phyloP scores from a whole-genome alignment of 2,113 vertebrate species.

The Meriones unguiculatus region DNA sequence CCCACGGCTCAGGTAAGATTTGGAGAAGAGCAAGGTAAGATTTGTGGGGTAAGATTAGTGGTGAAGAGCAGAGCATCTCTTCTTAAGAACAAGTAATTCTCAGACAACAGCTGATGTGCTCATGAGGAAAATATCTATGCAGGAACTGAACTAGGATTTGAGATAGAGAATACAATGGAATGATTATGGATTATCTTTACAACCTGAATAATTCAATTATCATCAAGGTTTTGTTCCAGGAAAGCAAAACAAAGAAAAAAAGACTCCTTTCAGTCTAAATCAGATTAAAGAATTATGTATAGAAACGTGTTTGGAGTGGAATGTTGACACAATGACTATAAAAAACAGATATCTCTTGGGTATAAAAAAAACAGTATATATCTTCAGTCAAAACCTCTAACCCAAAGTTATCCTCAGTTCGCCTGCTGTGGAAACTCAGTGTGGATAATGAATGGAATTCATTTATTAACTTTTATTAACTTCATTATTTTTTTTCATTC shows the following conservation, averaged over 20 bases:
- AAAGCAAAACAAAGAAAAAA: slow-evolving; percentile 35
- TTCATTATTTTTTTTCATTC: not conserved
- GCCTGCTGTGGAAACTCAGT: not conserved
- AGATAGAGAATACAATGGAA: not conserved
- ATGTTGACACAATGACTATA: not conserved
- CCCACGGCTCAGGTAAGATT: no score
- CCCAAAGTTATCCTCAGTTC: not conserved
- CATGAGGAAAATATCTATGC: not conserved
- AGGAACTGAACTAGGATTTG: not conserved
- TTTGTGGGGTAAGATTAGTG: not conserved
- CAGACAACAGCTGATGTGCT: not conserved
- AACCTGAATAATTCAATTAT: slow-evolving; percentile 42
- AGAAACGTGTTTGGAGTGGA: not conserved
- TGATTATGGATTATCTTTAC: slow-evolving; percentile 18
- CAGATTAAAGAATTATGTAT: slow-evolving; percentile 25
- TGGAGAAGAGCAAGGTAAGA: no score
- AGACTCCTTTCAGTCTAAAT: not conserved
- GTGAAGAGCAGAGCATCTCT: not conserved
- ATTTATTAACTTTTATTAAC: not conserved
- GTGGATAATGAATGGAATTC: not conserved
- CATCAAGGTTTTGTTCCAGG: not conserved
- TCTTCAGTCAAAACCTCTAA: not conserved
- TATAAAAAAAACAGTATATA: no score
- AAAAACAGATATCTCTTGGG: not conserved
- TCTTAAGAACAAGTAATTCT: not conserved